Percentiles rank a stretch among this genome's conserved stretches.
These are phyloP conservation scores for Dasyurus viverrinus DNA, from an alignment of 2,113 vertebrate species.

Conservation along the genomic window DNA sequence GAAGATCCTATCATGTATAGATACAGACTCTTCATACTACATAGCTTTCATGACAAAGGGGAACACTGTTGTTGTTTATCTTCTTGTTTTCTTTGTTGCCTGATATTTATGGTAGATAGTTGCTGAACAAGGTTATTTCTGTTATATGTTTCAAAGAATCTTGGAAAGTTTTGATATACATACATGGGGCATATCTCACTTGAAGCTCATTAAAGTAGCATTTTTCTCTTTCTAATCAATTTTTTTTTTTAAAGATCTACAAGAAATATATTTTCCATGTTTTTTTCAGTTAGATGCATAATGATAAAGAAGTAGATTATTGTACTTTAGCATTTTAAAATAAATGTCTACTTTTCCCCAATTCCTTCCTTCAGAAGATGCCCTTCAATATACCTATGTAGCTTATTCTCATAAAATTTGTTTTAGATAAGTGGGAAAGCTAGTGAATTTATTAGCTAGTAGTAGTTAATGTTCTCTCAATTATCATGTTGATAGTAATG, in stretches of 20 bases:
- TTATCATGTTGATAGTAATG: background rate
- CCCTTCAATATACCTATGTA: background rate
- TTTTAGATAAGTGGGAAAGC: background rate
- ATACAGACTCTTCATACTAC: too few relatives aligned
- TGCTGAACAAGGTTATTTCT: too few relatives aligned
- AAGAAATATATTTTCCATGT: background rate
- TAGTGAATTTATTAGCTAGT: background rate
- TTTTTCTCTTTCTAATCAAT: too few relatives aligned
- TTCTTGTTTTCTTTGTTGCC: slow-evolving; percentile 9
- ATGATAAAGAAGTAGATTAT: background rate
- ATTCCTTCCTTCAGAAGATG: background rate
- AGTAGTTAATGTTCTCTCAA: background rate
- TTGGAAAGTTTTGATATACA: too few relatives aligned
- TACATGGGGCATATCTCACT: too few relatives aligned
- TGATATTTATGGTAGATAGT: slow-evolving; percentile 24
- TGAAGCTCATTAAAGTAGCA: too few relatives aligned
- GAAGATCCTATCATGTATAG: too few relatives aligned
- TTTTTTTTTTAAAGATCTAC: background rate
- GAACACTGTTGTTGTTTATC: too few relatives aligned
- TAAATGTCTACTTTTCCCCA: background rate
- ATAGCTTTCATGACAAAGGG: too few relatives aligned
- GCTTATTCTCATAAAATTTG: background rate
- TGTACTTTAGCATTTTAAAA: background rate
- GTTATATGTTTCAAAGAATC: too few relatives aligned
- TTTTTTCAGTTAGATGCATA: background rate